phyloP scores from a whole-genome alignment of 2,888 invertebrate species.

The Dolichopus griseipennis region DNA sequence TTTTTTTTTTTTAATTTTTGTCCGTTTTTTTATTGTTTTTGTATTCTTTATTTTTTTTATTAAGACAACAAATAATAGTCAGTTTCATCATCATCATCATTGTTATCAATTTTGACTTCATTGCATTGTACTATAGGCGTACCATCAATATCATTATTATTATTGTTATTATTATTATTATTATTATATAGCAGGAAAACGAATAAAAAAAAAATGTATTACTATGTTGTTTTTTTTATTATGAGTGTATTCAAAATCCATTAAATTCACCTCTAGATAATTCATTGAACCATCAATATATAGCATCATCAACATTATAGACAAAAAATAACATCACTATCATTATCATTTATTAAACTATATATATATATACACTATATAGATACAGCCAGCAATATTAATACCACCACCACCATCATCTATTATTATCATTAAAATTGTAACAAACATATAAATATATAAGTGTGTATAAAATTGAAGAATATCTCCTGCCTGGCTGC shows the following conservation, averaged over 20 bases:
- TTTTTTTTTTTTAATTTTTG: not conserved
- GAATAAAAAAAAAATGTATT: no score
- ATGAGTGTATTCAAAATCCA: not conserved
- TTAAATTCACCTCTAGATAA: not conserved
- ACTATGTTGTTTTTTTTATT: no score
- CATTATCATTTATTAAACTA: not conserved
- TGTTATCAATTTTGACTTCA: not conserved
- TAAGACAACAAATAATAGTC: not conserved
- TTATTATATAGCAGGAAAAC: no score
- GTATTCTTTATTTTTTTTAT: no score
- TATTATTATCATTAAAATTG: not conserved
- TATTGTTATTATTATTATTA: no score
- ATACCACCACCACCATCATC: no score
- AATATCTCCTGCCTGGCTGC: no score
- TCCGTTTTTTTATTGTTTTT: no score
- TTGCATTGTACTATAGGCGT: no score
- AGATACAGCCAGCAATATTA: no score
- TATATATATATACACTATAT: no score
- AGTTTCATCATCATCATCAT: not conserved
- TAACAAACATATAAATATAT: not conserved
- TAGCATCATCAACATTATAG: not conserved
- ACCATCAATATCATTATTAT: no score
- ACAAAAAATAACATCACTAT: not conserved
- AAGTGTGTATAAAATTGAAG: not conserved
- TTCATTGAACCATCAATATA: conserved; percentile 1